Conservation (phyloP, 2,888 invertebrate species). For the Phasia obesa region DNA sequence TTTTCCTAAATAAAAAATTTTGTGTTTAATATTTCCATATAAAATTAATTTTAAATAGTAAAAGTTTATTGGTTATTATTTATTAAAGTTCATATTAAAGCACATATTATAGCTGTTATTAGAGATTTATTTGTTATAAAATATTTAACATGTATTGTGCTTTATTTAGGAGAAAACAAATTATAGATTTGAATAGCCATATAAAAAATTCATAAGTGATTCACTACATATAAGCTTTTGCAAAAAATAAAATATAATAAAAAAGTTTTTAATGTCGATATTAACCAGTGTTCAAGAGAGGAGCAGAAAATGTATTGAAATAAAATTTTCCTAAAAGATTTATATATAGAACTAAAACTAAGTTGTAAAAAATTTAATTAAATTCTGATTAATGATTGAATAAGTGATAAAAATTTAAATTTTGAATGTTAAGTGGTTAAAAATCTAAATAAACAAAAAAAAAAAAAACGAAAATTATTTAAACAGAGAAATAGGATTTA, state of each 20-base stretch:
- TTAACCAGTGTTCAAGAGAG: no score
- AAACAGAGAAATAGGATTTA: not conserved
- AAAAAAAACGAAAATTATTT: not conserved
- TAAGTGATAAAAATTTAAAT: no score
- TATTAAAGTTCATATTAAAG: not conserved
- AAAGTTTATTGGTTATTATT: no score
- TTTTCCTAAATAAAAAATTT: constrained; percentile 3
- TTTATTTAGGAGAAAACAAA: not conserved
- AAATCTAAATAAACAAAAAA: not conserved
- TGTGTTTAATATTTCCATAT: not conserved
- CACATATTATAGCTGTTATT: constrained; percentile 9
- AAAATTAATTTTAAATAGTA: constrained; percentile 1
- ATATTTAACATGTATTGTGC: not conserved
- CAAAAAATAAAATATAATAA: no score
- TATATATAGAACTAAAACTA: no score
- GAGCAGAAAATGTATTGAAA: no score
- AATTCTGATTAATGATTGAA: no score
- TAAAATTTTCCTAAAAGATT: no score
- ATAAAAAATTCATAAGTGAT: constrained; percentile 29
- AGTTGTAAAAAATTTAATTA: no score
- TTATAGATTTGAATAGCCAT: not conserved
- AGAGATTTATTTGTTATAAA: constrained; percentile 10
- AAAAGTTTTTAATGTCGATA: no score
- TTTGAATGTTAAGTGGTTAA: not conserved
- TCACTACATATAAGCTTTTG: not conserved